Evolutionary conservation across 1,140 invertebrate species (phyloP).

Genomic region (Drosophila takahashii): DNA sequence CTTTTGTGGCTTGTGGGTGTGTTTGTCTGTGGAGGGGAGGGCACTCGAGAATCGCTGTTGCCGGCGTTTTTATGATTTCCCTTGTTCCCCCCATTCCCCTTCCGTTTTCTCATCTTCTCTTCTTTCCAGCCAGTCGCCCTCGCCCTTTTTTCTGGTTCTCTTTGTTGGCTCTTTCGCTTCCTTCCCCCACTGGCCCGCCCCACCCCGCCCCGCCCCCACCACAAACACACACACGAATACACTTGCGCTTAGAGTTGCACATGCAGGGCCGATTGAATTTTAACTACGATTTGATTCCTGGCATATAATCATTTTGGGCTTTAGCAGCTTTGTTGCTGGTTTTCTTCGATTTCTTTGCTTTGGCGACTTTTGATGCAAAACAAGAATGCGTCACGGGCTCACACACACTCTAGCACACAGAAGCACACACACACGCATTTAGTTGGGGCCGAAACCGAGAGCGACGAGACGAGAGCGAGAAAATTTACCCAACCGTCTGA

Average conservation of each 20-base stretch:
- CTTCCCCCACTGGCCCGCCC: constrained; percentile 24
- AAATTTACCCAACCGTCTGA: constrained; percentile 77
- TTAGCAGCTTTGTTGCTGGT: constrained; percentile 36
- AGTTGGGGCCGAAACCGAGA: constrained; percentile 27
- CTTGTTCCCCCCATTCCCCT: constrained; percentile 23
- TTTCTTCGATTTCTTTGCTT: constrained; percentile 31
- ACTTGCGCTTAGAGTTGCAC: constrained; percentile 55
- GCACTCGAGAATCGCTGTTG: constrained; percentile 70
- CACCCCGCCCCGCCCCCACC: neutral
- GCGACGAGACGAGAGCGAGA: constrained; percentile 62
- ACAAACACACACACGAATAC: constrained; percentile 46
- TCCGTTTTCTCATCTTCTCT: constrained; percentile 34
- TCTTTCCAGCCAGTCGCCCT: constrained; percentile 55
- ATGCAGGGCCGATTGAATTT: constrained; percentile 35
- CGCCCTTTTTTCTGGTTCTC: constrained; percentile 57
- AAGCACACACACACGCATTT: constrained; percentile 15
- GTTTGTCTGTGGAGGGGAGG: constrained; percentile 37
- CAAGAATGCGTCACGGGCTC: constrained; percentile 74
- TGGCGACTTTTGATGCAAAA: constrained; percentile 65
- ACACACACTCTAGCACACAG: constrained; percentile 33
- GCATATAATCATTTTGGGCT: constrained; percentile 14
- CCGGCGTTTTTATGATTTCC: constrained; percentile 73
- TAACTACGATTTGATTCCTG: constrained; percentile 24
- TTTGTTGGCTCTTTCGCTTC: constrained; percentile 53
- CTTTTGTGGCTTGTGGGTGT: constrained; percentile 25